phyloP scores from a whole-genome alignment of 2,888 invertebrate species.

The Caenorhabditis sp. region DNA sequence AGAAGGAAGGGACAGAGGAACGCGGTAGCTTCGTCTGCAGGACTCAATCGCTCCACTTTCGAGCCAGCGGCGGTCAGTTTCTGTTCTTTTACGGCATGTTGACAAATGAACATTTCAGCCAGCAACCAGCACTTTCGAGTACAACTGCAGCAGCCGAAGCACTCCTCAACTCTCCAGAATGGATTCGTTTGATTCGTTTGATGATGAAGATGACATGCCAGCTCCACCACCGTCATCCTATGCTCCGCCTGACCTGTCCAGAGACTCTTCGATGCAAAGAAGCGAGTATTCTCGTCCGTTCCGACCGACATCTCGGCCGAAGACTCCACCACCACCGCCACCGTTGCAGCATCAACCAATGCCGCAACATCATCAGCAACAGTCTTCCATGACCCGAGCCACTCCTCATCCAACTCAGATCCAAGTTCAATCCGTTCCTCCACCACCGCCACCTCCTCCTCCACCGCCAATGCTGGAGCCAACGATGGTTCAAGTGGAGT shows the following conservation, averaged over 20 bases:
- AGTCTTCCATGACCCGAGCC: constrained; percentile 22
- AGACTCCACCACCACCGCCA: constrained; percentile 84
- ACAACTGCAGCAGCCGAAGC: constrained; percentile 57
- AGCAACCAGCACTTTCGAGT: constrained; percentile 51
- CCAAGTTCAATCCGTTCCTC: constrained; percentile 75
- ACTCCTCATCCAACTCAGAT: constrained; percentile 58
- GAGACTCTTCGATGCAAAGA: constrained; percentile 52
- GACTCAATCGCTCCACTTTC: constrained; percentile 58
- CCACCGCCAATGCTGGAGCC: constrained; percentile 42
- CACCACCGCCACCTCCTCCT: constrained; percentile 83
- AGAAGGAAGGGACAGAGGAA: constrained; percentile 87
- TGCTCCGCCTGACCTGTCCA: constrained; percentile 22
- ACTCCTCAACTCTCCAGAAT: constrained; percentile 66
- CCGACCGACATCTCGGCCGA: constrained; percentile 74
- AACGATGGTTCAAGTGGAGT: constrained; percentile 59
- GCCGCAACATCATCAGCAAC: constrained; percentile 6
- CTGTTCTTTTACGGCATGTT: no score
- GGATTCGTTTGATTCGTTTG: constrained; percentile 71
- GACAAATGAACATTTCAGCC: constrained; percentile 13
- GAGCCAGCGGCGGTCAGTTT: constrained; percentile 38
- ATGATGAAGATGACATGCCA: constrained; percentile 57
- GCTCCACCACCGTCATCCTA: constrained; percentile 35
- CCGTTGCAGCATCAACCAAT: constrained; percentile 50
- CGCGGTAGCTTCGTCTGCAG: constrained; percentile 54
- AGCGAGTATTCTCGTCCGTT: constrained; percentile 77